Base-by-base conservation (phyloP, 2,113 vertebrate species). In the Epinephelus cyanopodus region DNA sequence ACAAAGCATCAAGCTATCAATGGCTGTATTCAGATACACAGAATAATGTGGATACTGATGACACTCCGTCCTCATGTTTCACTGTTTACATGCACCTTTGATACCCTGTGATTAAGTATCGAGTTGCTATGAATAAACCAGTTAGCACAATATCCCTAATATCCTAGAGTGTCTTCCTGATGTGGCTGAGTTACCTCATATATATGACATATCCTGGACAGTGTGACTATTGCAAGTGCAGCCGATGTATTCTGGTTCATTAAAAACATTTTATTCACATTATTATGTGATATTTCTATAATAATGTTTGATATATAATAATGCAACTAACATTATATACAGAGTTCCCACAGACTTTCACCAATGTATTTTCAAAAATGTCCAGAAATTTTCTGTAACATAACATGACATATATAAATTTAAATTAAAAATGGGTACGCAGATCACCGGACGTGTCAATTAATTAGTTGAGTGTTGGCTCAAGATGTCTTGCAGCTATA, bases 1-100 rank as follows among this genome's bases (percentile, higher is more conserved):
- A 93, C 90, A 91, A 92, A 93, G 89, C 64, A 39, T 67, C n/a
- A 62, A 76, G 47, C 75, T 89, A 83, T 93, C 90, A 90, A 86
- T 89, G 89, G 62, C 79, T 71, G 71, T 63, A 87, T 82, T 89
- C 82, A 86, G 73, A 84, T 62, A 70, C 77, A 81, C 67, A 64
- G 84, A 66, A 93, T 87, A 91, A 74, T 85, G 89, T 77, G 70
- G 57, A 86, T 79, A 60, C 79, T 91, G 87, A 84, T 63, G 72
- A 64, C 39, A 77, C n/a, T 39, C 21, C 79, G 84, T 85, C 66
- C 72, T 93, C 84, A 83, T 79, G 83, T 93, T 90, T 92, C 92
- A 86, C 81, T 58, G 73, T 86, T 88, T 84, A 75, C 70, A 86
- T 72, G 75, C 56, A 75, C 85, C 81, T 91, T 81, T 85, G 58